A percentile compares a stretch with the other conserved stretches of the same genome.
These are phyloP conservation scores for Dissostichus mawsoni DNA, from an alignment of 2,113 vertebrate species.

Conservation along the genomic window DNA sequence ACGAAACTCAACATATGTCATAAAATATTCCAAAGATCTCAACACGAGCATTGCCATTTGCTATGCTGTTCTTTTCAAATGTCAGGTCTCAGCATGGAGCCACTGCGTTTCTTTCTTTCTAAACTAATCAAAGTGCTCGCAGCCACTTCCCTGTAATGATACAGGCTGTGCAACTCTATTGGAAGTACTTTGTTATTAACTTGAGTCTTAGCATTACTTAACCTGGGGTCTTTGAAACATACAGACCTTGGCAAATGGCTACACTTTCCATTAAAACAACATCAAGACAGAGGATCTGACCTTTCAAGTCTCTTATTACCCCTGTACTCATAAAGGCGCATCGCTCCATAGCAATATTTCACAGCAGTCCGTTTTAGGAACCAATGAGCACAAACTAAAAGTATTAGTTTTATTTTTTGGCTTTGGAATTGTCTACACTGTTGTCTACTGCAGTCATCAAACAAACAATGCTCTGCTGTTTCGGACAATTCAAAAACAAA, in stretches of 20 bases:
- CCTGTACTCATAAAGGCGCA: constrained; percentile 50
- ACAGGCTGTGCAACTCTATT: constrained; percentile 23
- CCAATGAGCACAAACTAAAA: constrained; percentile 31
- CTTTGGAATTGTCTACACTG: constrained; percentile 13
- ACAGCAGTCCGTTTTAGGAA: constrained; percentile 33
- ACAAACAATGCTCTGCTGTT: neutral
- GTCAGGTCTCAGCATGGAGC: constrained; percentile 54
- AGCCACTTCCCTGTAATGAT: constrained; percentile 57
- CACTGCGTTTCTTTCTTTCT: constrained; percentile 24
- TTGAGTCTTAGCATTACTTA: constrained; percentile 66
- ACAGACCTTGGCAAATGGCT: constrained; percentile 64
- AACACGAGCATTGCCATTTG: neutral
- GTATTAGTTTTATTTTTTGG: constrained; percentile 24
- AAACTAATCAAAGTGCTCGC: constrained; percentile 51
- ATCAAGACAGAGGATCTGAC: constrained; percentile 76
- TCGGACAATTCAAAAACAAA: neutral
- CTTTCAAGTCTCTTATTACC: constrained; percentile 75
- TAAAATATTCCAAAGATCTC: neutral
- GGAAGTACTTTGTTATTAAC: constrained; percentile 70
- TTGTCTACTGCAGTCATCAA: neutral
- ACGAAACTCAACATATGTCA: neutral
- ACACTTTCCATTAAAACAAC: constrained; percentile 78
- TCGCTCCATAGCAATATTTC: constrained; percentile 60
- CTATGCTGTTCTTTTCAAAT: constrained; percentile 47
- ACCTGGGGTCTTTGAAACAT: constrained; percentile 67